phyloP scores from a whole-genome alignment of 2,888 invertebrate genomes.

The Cremastinae sp. region DNA sequence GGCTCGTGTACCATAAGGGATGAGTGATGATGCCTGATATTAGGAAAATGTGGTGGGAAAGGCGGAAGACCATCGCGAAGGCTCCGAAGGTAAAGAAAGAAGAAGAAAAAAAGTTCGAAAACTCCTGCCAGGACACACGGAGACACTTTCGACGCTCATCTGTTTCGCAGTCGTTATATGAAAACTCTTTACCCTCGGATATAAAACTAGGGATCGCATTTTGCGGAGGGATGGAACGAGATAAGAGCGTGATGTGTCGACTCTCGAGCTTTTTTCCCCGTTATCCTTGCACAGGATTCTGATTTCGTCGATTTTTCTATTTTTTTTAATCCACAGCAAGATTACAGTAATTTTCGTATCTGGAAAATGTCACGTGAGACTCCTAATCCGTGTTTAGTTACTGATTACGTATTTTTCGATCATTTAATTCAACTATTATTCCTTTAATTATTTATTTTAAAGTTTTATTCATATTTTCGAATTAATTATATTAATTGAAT shows the following conservation, averaged over 20 bases:
- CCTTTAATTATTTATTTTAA: too few relatives aligned
- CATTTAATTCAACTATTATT: too few relatives aligned
- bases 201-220: slow-evolving; percentile 26
- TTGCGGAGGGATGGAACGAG: slow-evolving; percentile 69
- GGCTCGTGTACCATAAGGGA: slow-evolving; percentile 67
- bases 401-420: too few relatives aligned
- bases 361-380: too few relatives aligned
- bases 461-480: too few relatives aligned
- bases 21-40: slow-evolving; percentile 77
- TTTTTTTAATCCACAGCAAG: too few relatives aligned
- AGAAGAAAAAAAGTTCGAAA: slow-evolving; percentile 28
- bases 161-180: slow-evolving; percentile 27
- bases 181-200: slow-evolving; percentile 17
- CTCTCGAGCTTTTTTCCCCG: too few relatives aligned
- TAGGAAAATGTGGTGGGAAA: slow-evolving; percentile 66
- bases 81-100: neutral
- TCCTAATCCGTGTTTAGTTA: too few relatives aligned
- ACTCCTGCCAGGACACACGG: slow-evolving; percentile 41
- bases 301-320: slow-evolving; percentile 38
- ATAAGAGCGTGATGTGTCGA: slow-evolving; percentile 65
- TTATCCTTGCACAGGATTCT: slow-evolving; percentile 9
- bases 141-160: slow-evolving; percentile 37
- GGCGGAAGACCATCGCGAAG: slow-evolving; percentile 35
- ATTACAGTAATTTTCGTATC: too few relatives aligned
- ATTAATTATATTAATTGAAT: too few relatives aligned